Conservation (phyloP, 2,888 invertebrate genomes). For the Zygothrica quintamaculata region DNA sequence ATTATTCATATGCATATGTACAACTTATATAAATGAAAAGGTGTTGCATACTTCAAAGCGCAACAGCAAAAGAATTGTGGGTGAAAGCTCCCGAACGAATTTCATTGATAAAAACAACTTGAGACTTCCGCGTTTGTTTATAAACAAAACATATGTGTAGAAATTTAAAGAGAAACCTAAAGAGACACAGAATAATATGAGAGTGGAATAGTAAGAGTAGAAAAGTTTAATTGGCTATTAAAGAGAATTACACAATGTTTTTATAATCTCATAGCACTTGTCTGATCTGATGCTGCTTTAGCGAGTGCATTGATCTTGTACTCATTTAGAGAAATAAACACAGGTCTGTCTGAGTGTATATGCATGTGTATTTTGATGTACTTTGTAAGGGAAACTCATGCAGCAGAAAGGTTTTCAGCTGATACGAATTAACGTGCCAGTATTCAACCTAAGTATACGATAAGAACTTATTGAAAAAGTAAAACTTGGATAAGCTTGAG, state of each 20-base stretch:
- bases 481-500: conserved; percentile 24
- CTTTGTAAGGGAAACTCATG: background rate
- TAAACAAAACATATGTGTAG: conserved; percentile 50
- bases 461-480: conserved; percentile 4
- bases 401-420: conserved; percentile 54
- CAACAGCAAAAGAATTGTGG: background rate
- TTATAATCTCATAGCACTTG: background rate
- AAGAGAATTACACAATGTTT: conserved; percentile 9
- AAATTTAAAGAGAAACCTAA: conserved; percentile 19
- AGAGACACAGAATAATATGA: background rate
- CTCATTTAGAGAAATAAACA: conserved; percentile 62
- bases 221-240: background rate
- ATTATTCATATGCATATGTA: no score
- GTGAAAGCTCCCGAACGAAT: conserved; percentile 11
- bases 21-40: conserved; percentile 13
- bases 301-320: conserved; percentile 66
- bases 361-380: background rate
- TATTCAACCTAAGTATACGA: no score
- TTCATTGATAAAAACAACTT: conserved; percentile 60
- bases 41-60: conserved; percentile 47
- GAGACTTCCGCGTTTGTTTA: conserved; percentile 46
- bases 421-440: conserved; percentile 5
- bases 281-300: background rate
- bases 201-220: conserved; percentile 1
- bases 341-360: conserved; percentile 25